phyloP scores from a whole-genome alignment of 2,888 invertebrate species.

The Microplitis deprimator region DNA sequence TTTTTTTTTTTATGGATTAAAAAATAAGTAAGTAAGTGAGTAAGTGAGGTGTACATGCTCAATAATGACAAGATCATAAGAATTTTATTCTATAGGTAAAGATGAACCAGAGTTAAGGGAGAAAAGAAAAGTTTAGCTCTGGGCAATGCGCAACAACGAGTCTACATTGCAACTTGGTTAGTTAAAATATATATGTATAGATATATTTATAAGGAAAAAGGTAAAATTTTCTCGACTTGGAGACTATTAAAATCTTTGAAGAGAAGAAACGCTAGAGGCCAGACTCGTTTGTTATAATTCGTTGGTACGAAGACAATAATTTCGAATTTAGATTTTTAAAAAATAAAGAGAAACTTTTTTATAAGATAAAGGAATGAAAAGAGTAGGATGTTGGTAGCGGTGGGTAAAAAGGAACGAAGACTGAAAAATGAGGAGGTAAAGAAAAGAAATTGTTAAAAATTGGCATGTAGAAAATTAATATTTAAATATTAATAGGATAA shows the following conservation, averaged over 20 bases:
- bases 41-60: conserved; percentile 1
- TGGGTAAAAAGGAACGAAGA: conserved; percentile 21
- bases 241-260: conserved; percentile 37
- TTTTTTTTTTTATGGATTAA: neutral
- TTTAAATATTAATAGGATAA: conserved; percentile 34
- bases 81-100: conserved; percentile 20
- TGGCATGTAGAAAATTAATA: conserved; percentile 13
- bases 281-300: conserved; percentile 19
- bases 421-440: conserved; percentile 14
- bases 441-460: conserved; percentile 8
- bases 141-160: conserved; percentile 41
- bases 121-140: conserved; percentile 38
- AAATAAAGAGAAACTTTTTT: conserved; percentile 2
- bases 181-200: conserved; percentile 27
- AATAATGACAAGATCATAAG: conserved; percentile 28
- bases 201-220: conserved; percentile 22
- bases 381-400: conserved; percentile 18
- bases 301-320: conserved; percentile 12
- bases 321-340: conserved; percentile 8
- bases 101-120: conserved; percentile 13
- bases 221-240: conserved; percentile 25
- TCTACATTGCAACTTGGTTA: conserved; percentile 48
- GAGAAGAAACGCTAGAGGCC: conserved; percentile 21
- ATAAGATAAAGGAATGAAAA: neutral
- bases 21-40: neutral